Percentiles rank a stretch among this genome's conserved stretches.
Conservation (phyloP, 1,140 invertebrate species). For the Ridgeia piscesae region DNA sequence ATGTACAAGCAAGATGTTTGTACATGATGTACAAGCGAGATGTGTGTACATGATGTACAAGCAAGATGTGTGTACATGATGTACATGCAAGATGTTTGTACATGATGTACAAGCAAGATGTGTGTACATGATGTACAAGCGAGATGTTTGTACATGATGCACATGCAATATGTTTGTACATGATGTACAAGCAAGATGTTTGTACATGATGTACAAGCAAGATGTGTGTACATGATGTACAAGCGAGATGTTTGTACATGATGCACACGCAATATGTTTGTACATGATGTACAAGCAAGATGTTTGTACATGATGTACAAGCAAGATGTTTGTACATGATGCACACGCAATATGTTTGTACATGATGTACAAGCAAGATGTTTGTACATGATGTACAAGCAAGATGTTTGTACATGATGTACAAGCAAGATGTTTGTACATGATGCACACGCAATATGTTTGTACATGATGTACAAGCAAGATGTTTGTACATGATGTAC, state of each 20-base stretch:
- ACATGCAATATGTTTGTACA: not conserved
- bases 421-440: not conserved
- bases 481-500: not conserved
- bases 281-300: too few relatives aligned
- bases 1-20: not conserved
- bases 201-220: not conserved
- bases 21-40: too few relatives aligned
- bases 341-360: too few relatives aligned
- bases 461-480: not conserved
- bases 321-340: not conserved
- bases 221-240: not conserved
- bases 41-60: not conserved
- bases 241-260: too few relatives aligned
- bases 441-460: too few relatives aligned
- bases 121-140: too few relatives aligned
- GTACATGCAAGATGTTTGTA: too few relatives aligned
- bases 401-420: not conserved
- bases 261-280: not conserved
- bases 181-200: too few relatives aligned
- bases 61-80: not conserved
- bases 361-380: not conserved
- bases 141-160: not conserved
- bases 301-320: not conserved
- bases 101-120: not conserved
- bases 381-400: too few relatives aligned